Evolutionary conservation across 2,113 vertebrate species (phyloP).

Genomic region (Pionites leucogaster): DNA sequence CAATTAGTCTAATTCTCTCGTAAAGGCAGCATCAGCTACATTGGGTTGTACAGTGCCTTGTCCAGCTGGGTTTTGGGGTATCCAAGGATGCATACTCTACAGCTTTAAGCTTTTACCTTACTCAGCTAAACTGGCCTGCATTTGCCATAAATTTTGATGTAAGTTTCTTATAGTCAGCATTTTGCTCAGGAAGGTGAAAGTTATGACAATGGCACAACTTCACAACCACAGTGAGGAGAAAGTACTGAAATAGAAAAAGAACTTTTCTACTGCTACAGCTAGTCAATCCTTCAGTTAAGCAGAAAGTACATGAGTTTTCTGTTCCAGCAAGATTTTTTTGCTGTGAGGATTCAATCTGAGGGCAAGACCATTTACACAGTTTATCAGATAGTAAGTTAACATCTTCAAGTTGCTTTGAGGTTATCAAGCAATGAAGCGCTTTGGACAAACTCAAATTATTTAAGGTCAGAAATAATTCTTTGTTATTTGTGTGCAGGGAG

Average conservation of each 20-base stretch:
- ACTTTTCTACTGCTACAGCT: neutral
- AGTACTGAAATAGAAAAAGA: neutral
- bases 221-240: neutral
- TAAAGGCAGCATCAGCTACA: neutral
- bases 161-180: neutral
- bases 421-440: neutral
- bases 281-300: neutral
- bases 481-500: neutral
- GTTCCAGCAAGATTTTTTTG: neutral
- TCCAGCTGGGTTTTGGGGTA: neutral
- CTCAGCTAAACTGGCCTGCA: neutral
- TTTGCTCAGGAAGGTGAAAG: neutral
- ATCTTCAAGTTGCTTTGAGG: neutral
- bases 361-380: neutral
- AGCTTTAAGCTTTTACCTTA: neutral
- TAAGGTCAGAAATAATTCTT: neutral
- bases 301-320: neutral
- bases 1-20: neutral
- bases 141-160: neutral
- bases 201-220: neutral
- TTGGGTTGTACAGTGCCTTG: neutral
- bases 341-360: neutral
- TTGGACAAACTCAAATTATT: neutral
- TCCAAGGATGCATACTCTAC: neutral
- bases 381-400: neutral